Conservation (phyloP, 2,797 vertebrate genomes). For the Mustela erminea region DNA sequence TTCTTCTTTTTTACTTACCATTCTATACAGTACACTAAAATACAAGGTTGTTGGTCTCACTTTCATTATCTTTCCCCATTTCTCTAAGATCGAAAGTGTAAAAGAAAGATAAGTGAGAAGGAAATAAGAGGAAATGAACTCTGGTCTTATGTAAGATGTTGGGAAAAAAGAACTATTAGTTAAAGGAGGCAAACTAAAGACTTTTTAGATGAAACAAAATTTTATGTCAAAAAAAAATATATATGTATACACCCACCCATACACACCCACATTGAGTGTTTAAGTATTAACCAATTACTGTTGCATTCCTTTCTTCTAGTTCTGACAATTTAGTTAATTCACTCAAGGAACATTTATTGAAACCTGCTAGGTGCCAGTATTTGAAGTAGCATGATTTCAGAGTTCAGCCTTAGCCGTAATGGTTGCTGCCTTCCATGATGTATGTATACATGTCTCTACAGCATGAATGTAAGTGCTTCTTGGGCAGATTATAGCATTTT, state of each 20-base stretch:
- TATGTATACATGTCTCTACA: not conserved
- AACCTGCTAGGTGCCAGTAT: not conserved
- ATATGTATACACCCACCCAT: not conserved
- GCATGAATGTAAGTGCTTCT: not conserved
- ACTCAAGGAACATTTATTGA: not conserved
- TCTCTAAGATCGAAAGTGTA: constrained; percentile 48
- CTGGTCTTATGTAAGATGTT: not conserved
- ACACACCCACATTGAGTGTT: not conserved
- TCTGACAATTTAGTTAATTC: not conserved
- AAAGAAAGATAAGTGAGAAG: constrained; percentile 63
- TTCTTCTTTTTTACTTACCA: not conserved
- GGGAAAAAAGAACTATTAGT: not conserved
- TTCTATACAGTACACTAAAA: not conserved
- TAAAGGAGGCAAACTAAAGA: constrained; percentile 31
- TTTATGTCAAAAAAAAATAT: not conserved
- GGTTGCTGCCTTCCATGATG: not conserved
- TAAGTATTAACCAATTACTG: not conserved
- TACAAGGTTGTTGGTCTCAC: constrained; percentile 8
- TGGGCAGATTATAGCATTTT: not conserved
- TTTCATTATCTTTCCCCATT: constrained; percentile 59
- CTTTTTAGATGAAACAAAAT: constrained; percentile 20
- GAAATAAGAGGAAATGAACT: constrained; percentile 64
- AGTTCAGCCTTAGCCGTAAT: not conserved
- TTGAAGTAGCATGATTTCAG: not conserved
- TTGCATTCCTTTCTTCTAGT: not conserved